Conservation (phyloP, 1,140 invertebrate genomes). For the Microplitis demolitor region DNA sequence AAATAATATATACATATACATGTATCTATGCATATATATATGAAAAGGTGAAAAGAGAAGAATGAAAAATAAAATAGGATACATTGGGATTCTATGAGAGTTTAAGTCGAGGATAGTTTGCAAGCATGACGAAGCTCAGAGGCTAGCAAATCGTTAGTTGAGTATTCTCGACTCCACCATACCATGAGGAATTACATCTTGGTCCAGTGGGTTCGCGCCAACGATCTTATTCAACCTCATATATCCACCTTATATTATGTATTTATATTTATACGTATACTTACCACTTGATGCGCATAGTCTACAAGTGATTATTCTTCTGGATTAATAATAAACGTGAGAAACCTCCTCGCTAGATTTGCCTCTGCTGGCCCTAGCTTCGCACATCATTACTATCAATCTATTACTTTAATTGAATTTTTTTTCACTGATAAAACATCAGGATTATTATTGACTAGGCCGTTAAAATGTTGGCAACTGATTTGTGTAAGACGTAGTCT, state of each 20-base stretch:
- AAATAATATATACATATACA: background rate
- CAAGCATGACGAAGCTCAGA: constrained; percentile 45
- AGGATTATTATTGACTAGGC: no score
- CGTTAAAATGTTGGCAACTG: no score
- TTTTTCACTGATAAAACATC: background rate
- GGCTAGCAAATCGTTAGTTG: constrained; percentile 41
- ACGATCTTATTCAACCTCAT: constrained; percentile 2
- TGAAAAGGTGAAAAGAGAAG: background rate
- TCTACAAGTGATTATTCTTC: constrained; percentile 11
- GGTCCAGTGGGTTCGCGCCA: background rate
- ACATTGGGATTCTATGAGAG: background rate
- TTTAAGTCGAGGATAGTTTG: constrained; percentile 38
- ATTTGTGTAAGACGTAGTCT: no score
- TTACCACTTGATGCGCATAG: background rate
- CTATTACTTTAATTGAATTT: background rate
- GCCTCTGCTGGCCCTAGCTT: no score
- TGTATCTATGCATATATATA: background rate
- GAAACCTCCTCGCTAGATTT: background rate
- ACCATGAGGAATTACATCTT: background rate
- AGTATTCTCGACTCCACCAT: constrained; percentile 34
- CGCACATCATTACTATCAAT: background rate
- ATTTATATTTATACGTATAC: background rate
- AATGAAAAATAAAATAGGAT: background rate
- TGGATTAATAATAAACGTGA: constrained; percentile 22
- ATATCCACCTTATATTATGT: background rate